Conservation (phyloP, 2,113 vertebrate genomes). For the Crotalus viridis region DNA sequence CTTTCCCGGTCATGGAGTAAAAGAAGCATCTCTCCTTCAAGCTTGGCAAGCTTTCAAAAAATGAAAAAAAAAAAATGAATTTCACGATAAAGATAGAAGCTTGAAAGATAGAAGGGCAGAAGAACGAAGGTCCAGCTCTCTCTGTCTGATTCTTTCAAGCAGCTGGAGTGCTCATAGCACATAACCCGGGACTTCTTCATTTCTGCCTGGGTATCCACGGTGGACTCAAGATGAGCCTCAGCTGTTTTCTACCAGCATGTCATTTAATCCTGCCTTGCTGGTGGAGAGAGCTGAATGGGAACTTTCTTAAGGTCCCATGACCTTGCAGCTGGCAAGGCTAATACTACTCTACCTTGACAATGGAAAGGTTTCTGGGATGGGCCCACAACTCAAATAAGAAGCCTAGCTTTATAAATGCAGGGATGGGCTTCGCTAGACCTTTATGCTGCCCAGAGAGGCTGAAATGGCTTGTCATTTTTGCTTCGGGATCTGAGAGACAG, state of each 20-base stretch:
- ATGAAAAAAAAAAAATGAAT: background rate
- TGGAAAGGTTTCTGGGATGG: background rate
- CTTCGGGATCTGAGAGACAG: background rate
- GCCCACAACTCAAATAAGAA: slow-evolving; percentile 40
- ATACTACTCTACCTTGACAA: slow-evolving; percentile 27
- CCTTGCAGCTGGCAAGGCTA: slow-evolving; percentile 34
- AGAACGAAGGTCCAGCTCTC: slow-evolving; percentile 6
- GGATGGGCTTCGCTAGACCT: background rate
- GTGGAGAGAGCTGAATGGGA: slow-evolving; percentile 24
- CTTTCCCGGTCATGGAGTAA: background rate
- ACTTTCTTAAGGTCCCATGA: slow-evolving; percentile 3
- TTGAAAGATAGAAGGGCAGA: background rate
- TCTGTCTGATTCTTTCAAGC: slow-evolving; percentile 20
- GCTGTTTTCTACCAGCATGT: slow-evolving; percentile 20
- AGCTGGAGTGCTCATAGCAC: background rate
- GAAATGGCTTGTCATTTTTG: background rate
- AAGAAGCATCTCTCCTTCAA: background rate
- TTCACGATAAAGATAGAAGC: background rate
- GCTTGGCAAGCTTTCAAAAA: background rate
- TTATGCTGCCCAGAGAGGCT: background rate
- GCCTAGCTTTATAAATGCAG: slow-evolving; percentile 13
- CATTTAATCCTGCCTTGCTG: slow-evolving; percentile 14
- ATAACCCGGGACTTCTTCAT: slow-evolving; percentile 12
- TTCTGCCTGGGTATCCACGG: slow-evolving; percentile 27
- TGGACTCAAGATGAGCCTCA: slow-evolving; percentile 35